Percentiles rank a stretch among this genome's conserved stretches.
These are phyloP conservation scores for Anarhynchus alexandrinus DNA, from an alignment of 2,113 vertebrate species.

Conservation along the genomic window DNA sequence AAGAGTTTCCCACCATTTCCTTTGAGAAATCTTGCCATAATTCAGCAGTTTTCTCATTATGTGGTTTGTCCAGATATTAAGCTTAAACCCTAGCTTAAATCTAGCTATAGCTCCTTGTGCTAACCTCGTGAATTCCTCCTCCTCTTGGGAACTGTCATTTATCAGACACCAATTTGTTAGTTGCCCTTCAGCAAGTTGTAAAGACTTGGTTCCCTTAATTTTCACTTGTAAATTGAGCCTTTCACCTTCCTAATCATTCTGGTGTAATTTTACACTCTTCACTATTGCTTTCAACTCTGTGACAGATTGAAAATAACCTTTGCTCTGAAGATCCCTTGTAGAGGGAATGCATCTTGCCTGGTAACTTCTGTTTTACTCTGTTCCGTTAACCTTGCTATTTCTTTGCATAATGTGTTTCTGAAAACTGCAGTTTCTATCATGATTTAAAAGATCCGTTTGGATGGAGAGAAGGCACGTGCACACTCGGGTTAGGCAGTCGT, in stretches of 20 bases:
- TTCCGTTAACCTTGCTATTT: background rate
- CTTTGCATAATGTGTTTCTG: constrained; percentile 8
- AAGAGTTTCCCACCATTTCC: background rate
- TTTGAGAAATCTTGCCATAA: background rate
- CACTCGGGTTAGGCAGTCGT: background rate
- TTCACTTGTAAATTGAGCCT: background rate
- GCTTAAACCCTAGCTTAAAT: background rate
- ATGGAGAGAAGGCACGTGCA: background rate
- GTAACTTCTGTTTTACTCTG: background rate
- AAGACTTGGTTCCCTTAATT: background rate
- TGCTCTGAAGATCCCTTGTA: background rate
- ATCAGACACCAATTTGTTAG: background rate
- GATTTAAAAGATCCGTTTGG: background rate
- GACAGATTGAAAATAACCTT: background rate
- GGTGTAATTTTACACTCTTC: background rate
- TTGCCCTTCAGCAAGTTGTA: background rate
- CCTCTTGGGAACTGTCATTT: background rate
- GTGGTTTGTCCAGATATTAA: background rate
- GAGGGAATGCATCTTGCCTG: background rate
- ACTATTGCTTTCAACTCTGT: background rate
- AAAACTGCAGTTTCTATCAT: background rate
- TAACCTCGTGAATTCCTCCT: background rate
- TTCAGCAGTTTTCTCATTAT: background rate
- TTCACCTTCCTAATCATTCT: background rate
- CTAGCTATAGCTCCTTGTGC: background rate